Percentiles rank a stretch among this genome's conserved stretches.
Evolutionary conservation across 2,888 invertebrate species (phyloP).

Genomic region (Matsumyia berberina): DNA sequence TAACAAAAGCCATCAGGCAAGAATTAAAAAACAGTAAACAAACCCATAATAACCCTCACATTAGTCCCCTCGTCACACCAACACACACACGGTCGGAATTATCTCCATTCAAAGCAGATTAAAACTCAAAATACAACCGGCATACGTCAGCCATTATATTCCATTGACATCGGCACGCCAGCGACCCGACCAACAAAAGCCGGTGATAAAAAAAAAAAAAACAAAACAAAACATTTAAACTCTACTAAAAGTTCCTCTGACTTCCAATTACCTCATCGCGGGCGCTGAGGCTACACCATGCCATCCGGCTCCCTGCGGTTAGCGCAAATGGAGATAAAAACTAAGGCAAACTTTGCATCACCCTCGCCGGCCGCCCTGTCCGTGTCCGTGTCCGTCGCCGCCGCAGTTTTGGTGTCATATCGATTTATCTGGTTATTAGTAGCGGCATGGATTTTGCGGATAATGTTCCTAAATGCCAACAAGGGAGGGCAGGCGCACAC

Average conservation of each 20-base stretch:
- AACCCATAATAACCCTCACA: conserved; percentile 67
- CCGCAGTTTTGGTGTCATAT: conserved; percentile 63
- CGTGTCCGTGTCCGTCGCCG: too few relatives aligned
- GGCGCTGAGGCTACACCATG: conserved; percentile 43
- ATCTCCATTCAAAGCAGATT: conserved; percentile 72
- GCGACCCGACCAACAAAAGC: conserved; percentile 59
- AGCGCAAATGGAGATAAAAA: conserved; percentile 66
- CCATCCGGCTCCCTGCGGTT: conserved; percentile 70
- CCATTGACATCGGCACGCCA: conserved; percentile 65
- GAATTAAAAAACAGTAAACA: conserved; percentile 74
- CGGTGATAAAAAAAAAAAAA: conserved; percentile 65
- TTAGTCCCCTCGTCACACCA: conserved; percentile 48
- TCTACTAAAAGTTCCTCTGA: conserved; percentile 61
- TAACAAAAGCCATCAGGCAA: conserved; percentile 37
- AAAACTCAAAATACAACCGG: conserved; percentile 59
- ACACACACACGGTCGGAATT: conserved; percentile 55
- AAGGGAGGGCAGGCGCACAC: conserved; percentile 28
- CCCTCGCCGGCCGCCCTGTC: background rate
- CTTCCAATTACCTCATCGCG: conserved; percentile 68
- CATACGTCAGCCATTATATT: conserved; percentile 71
- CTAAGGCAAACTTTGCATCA: conserved; percentile 47
- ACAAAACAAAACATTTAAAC: conserved; percentile 62
- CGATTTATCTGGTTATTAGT: conserved; percentile 72
- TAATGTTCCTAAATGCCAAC: conserved; percentile 47
- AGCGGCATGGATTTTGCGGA: conserved; percentile 47